Conservation (phyloP, 2,888 invertebrate genomes). For the Tetrapedia diversipes region DNA sequence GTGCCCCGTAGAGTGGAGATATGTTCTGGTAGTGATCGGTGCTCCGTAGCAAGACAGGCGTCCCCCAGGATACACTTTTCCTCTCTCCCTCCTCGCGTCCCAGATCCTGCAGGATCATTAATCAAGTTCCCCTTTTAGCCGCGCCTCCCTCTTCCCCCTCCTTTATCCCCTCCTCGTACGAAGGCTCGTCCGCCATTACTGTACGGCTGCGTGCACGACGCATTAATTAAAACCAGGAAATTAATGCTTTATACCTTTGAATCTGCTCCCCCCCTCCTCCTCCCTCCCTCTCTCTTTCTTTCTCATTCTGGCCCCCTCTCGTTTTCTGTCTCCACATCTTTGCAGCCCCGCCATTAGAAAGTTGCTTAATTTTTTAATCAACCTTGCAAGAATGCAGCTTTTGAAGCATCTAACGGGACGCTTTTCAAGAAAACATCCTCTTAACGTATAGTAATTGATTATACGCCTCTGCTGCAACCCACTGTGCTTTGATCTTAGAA, state of each 20-base stretch:
- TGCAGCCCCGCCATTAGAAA: constrained; percentile 44
- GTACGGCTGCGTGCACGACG: constrained; percentile 78
- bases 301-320: too few species aligned
- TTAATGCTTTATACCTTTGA: constrained; percentile 77
- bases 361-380: constrained; percentile 46
- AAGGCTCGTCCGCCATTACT: constrained; percentile 78
- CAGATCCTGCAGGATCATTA: constrained; percentile 80
- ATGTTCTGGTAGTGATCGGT: constrained; percentile 67
- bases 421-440: constrained; percentile 10
- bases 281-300: neutral
- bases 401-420: constrained; percentile 30
- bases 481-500: neutral
- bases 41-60: constrained; percentile 73
- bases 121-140: constrained; percentile 79
- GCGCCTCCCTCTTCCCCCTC: constrained; percentile 65
- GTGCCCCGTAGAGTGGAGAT: constrained; percentile 41
- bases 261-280: constrained; percentile 60
- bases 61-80: constrained; percentile 77
- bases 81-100: constrained; percentile 63
- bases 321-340: neutral
- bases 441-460: constrained; percentile 8
- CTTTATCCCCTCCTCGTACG: constrained; percentile 62
- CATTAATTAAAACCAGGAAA: constrained; percentile 82
- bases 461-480: neutral
- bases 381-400: constrained; percentile 16